Base-by-base conservation (phyloP, 53 echinoderm and acorn worm species). In the Apostichopus leukothele region DNA sequence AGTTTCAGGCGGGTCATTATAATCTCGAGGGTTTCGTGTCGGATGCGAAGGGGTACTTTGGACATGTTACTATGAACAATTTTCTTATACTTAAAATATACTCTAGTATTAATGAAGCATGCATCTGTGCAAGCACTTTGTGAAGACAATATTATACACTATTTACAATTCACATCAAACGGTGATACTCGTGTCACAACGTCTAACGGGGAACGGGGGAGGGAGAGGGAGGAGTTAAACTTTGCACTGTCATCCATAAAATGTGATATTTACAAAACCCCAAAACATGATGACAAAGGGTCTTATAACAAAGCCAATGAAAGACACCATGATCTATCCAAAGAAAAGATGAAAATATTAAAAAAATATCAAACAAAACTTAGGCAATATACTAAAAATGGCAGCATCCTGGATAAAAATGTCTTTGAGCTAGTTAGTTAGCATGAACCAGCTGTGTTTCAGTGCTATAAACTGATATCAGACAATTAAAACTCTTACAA, bases 251-350 rank as follows among this genome's bases (percentile, higher is more conserved):
- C 19, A 10, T 68, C 68, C 16, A 14, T n/a, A 68, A 71, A 39
- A 71, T 71, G 71, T 71, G 71, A 81, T 81, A 81, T 81, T 53
- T 81, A 81, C 81, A 81, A 81, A 39, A 54, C 81, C 79, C 81
- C 54, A 54, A 54, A 81, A 55, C 59, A 54, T 39, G 39, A 39
- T 39, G 18, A 13, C 9, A 4, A 20, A n/a, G 81, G 59, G n/a
- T 54, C 18, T 71, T 54, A 18, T 22, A 57, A 59, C 59, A n/a
- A 81, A 50, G 21, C 57, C 59, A 81, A 54, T 81, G 81, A 81
- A 81, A 81, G 81, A 81, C 81, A 81, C 81, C 55, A 81, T 81
- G 81, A 54, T 54, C 81, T 81, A 81, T 22, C 59, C 7, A 54
- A 81, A 81, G 6, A 21, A n/a, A 57, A 81, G 18, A 19, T 54